phyloP scores from a whole-genome alignment of 2,797 vertebrate genomes.

The Premnoplex brunnescens region DNA sequence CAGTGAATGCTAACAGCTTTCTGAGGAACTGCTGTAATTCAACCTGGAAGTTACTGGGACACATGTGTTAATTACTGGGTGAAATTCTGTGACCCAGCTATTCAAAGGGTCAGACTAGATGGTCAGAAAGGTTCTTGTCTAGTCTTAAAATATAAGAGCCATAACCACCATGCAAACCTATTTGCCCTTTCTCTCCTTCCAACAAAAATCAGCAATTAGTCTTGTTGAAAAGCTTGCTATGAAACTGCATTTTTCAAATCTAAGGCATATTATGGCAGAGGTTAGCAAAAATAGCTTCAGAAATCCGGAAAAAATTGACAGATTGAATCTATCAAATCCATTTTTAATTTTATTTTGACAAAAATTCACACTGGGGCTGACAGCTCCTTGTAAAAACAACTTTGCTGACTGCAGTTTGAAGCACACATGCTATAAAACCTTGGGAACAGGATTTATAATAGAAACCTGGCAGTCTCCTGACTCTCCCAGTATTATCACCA shows the following conservation, averaged over 20 bases:
- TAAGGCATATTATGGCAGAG: conserved; percentile 50
- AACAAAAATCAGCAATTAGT: conserved; percentile 28
- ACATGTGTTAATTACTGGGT: conserved; percentile 27
- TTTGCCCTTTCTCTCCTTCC: neutral
- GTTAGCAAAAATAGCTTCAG: conserved; percentile 60
- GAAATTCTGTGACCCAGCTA: conserved; percentile 42
- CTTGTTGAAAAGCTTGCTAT: conserved; percentile 19
- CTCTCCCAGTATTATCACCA: conserved; percentile 10
- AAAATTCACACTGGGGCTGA: conserved; percentile 58
- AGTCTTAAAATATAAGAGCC: conserved; percentile 17
- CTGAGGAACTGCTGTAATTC: conserved; percentile 8
- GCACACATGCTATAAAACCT: conserved; percentile 2
- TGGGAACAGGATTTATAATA: conserved; percentile 25
- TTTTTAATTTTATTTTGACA: conserved; percentile 68
- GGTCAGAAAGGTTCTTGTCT: conserved; percentile 16
- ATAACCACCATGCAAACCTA: neutral
- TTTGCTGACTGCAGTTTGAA: conserved; percentile 55
- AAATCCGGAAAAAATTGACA: conserved; percentile 59
- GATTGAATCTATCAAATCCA: conserved; percentile 69
- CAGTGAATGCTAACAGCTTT: neutral
- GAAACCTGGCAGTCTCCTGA: neutral
- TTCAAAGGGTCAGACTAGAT: conserved; percentile 34
- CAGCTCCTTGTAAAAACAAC: conserved; percentile 58
- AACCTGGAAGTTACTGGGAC: conserved; percentile 36
- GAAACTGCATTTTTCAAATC: conserved; percentile 60